These are phyloP conservation scores for Sigmodon hispidus DNA, from an alignment of 2,113 vertebrate genomes.

Conservation along the genomic window DNA sequence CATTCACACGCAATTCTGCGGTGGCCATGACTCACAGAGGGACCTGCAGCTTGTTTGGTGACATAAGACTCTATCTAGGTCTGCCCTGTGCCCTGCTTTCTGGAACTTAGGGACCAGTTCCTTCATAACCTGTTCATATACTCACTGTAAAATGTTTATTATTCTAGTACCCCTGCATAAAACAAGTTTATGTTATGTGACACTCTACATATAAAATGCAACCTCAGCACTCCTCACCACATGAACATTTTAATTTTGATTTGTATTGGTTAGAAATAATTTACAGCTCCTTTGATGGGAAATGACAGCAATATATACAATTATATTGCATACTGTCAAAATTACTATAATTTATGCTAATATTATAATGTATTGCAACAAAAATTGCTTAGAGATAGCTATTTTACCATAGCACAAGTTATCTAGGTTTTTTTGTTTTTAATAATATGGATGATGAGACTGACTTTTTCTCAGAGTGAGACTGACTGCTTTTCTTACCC, in stretches of 20 bases:
- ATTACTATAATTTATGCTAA: constrained; percentile 3
- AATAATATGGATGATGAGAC: background rate
- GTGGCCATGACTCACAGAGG: background rate
- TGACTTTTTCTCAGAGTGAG: background rate
- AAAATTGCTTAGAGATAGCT: background rate
- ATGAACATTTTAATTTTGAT: constrained; percentile 1
- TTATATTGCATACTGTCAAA: background rate
- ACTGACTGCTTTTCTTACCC: constrained; percentile 70
- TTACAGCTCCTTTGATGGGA: background rate
- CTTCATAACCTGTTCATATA: background rate
- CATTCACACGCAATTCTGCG: background rate
- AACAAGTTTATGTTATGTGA: background rate
- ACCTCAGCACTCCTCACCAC: background rate
- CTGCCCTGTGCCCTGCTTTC: background rate
- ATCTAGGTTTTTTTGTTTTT: constrained; percentile 21
- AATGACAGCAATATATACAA: background rate
- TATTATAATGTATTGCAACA: background rate
- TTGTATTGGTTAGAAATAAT: constrained; percentile 2
- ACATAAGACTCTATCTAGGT: background rate
- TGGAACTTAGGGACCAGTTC: background rate
- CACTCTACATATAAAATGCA: background rate
- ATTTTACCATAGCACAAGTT: background rate
- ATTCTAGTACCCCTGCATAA: background rate
- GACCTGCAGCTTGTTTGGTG: background rate
- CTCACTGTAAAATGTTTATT: background rate